Conservation (phyloP, 92 coral and sea anemone genomes). For the Anthopleura xanthogrammica region DNA sequence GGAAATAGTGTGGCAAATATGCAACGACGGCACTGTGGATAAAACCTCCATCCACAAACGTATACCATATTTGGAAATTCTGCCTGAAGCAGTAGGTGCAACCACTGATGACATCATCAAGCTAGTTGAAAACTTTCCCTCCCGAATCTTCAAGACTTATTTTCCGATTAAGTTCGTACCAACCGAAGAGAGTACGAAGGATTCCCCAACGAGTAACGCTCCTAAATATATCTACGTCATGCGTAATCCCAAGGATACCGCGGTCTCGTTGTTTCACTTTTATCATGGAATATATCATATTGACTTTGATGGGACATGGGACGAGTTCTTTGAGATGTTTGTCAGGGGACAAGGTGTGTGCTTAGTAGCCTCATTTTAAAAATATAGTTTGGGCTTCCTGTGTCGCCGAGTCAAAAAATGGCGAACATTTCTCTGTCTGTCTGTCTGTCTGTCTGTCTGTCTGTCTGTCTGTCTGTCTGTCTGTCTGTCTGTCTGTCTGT, state of each 20-base stretch:
- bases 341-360: conserved; percentile 44
- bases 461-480: too few relatives aligned
- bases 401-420: not conserved
- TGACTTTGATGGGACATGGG: conserved; percentile 51
- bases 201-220: not conserved
- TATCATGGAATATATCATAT: conserved; percentile 19
- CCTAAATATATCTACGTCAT: conserved; percentile 53
- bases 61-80: conserved; percentile 26
- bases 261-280: conserved; percentile 45
- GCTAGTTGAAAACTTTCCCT: conserved; percentile 5
- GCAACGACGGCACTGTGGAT: conserved; percentile 31
- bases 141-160: conserved; percentile 48
- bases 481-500: too few relatives aligned
- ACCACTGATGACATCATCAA: not conserved
- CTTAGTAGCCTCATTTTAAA: not conserved
- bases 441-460: too few relatives aligned
- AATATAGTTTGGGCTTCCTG: too few relatives aligned
- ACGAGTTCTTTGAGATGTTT: conserved; percentile 47
- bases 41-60: conserved; percentile 27
- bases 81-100: conserved; percentile 7
- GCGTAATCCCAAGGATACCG: conserved; percentile 63
- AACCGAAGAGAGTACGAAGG: conserved; percentile 12
- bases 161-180: conserved; percentile 33
- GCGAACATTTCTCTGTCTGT: too few relatives aligned
- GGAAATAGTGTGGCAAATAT: conserved; percentile 53